phyloP scores from a whole-genome alignment of 2,113 vertebrate genomes.

The Pseudopipra pipra region DNA sequence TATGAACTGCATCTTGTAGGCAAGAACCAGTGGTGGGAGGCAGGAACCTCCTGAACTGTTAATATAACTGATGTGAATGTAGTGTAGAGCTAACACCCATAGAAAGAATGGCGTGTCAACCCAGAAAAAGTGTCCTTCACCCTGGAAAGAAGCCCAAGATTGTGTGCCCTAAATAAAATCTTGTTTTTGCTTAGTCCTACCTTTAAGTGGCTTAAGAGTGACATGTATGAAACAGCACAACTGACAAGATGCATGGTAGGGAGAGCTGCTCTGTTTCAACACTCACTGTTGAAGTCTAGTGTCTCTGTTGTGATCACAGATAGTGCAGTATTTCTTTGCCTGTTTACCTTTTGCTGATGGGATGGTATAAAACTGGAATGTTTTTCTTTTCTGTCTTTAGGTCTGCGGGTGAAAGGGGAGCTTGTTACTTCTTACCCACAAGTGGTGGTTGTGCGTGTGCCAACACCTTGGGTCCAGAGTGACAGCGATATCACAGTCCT shows the following conservation, averaged over 20 bases:
- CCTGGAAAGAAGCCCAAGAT: background rate
- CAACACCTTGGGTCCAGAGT: slow-evolving; percentile 83
- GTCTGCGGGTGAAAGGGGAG: slow-evolving; percentile 80
- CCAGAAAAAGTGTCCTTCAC: background rate
- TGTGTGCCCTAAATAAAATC: background rate
- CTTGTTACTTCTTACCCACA: slow-evolving; percentile 79
- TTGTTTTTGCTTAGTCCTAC: background rate
- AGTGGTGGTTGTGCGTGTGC: slow-evolving; percentile 82
- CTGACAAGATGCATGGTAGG: background rate
- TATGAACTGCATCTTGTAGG: background rate
- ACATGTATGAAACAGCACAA: background rate
- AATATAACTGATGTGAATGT: background rate
- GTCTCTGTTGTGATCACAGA: background rate
- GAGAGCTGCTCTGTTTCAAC: background rate
- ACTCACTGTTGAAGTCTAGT: background rate
- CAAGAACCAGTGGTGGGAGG: background rate
- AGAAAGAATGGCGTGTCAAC: background rate
- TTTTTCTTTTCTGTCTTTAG: slow-evolving; percentile 40
- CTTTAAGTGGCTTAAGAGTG: background rate
- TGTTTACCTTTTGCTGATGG: background rate
- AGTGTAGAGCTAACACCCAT: background rate
- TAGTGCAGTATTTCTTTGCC: background rate
- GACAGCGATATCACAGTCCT: slow-evolving; percentile 83
- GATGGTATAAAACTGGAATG: background rate
- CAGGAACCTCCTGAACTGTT: background rate